Evolutionary conservation across 35 echinoderm and acorn worm species (phyloP).

Genomic region (Nesometra sesokonis): DNA sequence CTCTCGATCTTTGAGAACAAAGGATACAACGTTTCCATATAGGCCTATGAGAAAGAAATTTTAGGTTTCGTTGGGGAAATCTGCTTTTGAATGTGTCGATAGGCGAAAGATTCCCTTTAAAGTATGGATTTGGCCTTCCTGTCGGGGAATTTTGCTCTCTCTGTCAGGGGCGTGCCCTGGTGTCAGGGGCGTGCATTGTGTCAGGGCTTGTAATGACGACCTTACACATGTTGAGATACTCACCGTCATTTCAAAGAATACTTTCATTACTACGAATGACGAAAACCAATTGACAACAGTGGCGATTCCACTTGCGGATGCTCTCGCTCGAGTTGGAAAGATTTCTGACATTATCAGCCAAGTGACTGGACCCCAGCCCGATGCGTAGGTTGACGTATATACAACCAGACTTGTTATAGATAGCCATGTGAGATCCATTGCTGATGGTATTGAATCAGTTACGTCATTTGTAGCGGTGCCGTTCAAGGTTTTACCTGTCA

Average conservation of each 20-base stretch:
- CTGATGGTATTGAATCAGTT: neutral
- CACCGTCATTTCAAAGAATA: constrained; percentile 55
- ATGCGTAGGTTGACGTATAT: constrained; percentile 69
- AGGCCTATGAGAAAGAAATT: no score
- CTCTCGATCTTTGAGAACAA: no score
- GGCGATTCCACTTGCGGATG: constrained; percentile 60
- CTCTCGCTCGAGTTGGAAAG: constrained; percentile 80
- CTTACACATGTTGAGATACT: no score
- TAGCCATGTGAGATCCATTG: constrained; percentile 37
- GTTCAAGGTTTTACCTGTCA: neutral
- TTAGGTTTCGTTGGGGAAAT: no score
- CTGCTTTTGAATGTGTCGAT: no score
- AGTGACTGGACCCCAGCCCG: constrained; percentile 67
- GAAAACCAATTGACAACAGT: constrained; percentile 62
- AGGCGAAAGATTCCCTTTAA: no score
- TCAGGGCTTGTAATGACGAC: no score
- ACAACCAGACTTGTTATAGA: constrained; percentile 66
- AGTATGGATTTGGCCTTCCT: no score
- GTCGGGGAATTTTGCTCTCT: no score
- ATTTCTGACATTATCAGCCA: constrained; percentile 97
- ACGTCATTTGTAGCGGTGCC: neutral
- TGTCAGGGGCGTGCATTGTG: no score
- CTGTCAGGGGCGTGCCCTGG: no score
- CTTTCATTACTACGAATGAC: constrained; percentile 67
- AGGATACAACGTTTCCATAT: no score